Base-by-base conservation (phyloP, 2,113 vertebrate species). In the Aplodontia rufa region DNA sequence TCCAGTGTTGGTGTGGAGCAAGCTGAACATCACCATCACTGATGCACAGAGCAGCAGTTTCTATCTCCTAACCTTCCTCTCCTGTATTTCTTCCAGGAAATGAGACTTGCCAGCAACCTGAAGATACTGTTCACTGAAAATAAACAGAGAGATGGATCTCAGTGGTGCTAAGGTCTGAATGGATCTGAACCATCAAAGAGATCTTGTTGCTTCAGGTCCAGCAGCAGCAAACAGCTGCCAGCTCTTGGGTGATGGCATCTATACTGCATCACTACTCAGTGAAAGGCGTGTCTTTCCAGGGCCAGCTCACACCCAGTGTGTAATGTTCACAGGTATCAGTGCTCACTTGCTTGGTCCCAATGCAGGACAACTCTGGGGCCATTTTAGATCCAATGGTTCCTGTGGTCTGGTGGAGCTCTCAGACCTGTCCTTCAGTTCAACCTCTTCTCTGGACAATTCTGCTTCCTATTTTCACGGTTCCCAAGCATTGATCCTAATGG, bases 361-460 rank as follows among this genome's bases (percentile, higher is more conserved):
- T 72, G 49, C 14, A 13, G 14, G n/a, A 22, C 7, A 51, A 26
- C 6, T 24, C 75, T 16, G 6, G 87, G 60, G 22, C 49, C 22
- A 7, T 72, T 68, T 71, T 7, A 16, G 5, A 22, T 66, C 35
- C 7, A 32, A 2, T 17, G 45, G 40, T n/a, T 82, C 22, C 35
- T 5, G 14, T 8, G 69, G 22, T 53, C 75, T 49, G 32, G 8
- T 45, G 62, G 68, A 30, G 47, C 42, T 35, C 28, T 19, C n/a
- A 24, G 19, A 35, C 14, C 35, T 53, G 26, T 1, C 3, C 0
- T 5, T 47, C 3, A 26, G 20, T 42, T 37, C 9, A 17, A 4
- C 9, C 35, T 37, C 55, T 68, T 37, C 49, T 90, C 40, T 87
- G 60, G 12, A 76, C 30, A n/a, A 1, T 30, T 68, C 26, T 62